Evolutionary conservation across 2,888 invertebrate genomes (phyloP).

Genomic region (Microctonus aethiopoides): DNA sequence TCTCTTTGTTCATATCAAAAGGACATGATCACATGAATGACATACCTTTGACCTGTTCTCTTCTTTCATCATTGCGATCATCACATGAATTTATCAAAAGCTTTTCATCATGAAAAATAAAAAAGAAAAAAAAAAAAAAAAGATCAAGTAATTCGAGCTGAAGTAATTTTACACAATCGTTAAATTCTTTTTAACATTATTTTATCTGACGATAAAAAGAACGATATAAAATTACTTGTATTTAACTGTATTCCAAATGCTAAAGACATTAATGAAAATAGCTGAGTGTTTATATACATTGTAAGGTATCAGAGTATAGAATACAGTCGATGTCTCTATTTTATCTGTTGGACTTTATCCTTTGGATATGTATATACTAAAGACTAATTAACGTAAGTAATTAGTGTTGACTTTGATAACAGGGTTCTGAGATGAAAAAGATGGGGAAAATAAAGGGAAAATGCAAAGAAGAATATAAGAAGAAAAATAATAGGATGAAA

Average conservation of each 20-base stretch:
- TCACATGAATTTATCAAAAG: background rate
- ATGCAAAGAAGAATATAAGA: background rate
- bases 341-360: background rate
- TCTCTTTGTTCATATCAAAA: too few species aligned
- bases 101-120: too few species aligned
- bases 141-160: background rate
- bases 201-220: background rate
- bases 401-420: background rate
- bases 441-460: background rate
- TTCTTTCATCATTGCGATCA: background rate
- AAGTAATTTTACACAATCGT: background rate
- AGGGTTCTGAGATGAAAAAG: background rate
- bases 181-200: background rate
- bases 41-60: too few species aligned
- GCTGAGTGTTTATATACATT: background rate
- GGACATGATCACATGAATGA: too few species aligned
- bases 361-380: background rate
- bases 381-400: slow-evolving; percentile 4
- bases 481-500: too few species aligned
- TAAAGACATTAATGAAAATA: background rate
- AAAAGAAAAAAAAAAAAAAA: too few species aligned
- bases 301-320: background rate
- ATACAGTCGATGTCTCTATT: background rate
- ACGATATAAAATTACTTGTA: background rate
- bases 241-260: background rate